These are phyloP conservation scores for Sepiola atlantica DNA, from an alignment of 2,888 invertebrate genomes.

Conservation along the genomic window DNA sequence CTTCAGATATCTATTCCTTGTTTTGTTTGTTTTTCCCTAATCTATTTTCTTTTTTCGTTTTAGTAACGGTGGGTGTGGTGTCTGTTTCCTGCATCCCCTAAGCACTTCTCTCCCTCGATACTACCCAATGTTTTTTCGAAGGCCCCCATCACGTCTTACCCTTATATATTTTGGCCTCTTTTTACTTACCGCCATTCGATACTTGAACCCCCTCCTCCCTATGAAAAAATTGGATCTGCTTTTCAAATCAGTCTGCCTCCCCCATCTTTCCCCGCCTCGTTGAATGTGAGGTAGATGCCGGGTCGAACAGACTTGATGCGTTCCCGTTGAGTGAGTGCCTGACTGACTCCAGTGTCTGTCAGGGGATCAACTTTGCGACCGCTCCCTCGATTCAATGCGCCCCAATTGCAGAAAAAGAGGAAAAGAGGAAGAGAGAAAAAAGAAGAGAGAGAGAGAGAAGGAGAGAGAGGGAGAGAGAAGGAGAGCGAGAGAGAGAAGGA, in stretches of 20 bases:
- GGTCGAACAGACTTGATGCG: slow-evolving; percentile 11
- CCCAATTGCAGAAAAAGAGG: neutral
- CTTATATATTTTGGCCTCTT: neutral
- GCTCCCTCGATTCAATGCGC: neutral
- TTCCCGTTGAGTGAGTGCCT: neutral
- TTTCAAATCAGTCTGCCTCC: neutral
- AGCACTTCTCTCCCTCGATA: neutral
- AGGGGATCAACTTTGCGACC: neutral
- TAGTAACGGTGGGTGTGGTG: neutral
- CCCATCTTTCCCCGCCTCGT: neutral
- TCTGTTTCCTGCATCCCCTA: neutral
- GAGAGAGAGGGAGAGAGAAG: no score
- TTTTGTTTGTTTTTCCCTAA: neutral
- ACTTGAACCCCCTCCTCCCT: neutral
- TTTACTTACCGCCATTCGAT: slow-evolving; percentile 15
- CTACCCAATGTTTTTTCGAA: neutral
- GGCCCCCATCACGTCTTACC: neutral
- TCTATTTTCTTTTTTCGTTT: neutral
- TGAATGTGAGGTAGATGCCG: neutral
- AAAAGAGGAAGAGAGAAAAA: slow-evolving; percentile 48
- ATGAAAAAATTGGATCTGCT: neutral
- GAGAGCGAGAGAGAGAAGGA: no score
- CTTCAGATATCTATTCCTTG: neutral
- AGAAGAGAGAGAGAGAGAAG: slow-evolving; percentile 13
- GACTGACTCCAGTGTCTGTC: slow-evolving; percentile 20